phyloP scores from a whole-genome alignment of 2,797 vertebrate species.

The Rousettus madagascariensis region DNA sequence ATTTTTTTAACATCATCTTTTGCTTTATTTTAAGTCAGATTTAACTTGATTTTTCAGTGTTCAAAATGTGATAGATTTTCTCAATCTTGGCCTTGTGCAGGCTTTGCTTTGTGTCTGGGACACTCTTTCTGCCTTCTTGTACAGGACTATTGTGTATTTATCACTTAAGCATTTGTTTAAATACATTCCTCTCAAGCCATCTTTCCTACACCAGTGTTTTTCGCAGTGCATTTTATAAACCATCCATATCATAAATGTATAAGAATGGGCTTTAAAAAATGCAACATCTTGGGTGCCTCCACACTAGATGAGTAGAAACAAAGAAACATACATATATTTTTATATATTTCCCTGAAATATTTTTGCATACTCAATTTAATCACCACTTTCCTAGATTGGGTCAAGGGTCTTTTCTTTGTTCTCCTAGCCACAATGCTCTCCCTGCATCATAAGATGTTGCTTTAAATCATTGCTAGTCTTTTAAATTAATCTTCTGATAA shows the following conservation, averaged over 20 bases:
- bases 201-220: background rate
- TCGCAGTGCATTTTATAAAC: background rate
- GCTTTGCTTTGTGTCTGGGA: background rate
- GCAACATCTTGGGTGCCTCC: background rate
- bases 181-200: background rate
- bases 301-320: background rate
- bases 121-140: background rate
- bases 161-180: background rate
- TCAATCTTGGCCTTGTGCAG: fast-evolving
- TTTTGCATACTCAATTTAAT: background rate
- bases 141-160: background rate
- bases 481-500: background rate
- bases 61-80: background rate
- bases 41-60: background rate
- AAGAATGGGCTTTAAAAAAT: background rate
- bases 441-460: background rate
- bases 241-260: background rate
- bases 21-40: background rate
- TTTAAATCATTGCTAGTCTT: background rate
- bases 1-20: background rate
- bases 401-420: background rate
- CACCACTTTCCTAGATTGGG: background rate
- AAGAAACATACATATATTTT: background rate
- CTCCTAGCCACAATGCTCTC: background rate
- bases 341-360: background rate